Conservation (phyloP, 2,113 vertebrate genomes). For the Hydrolagus affinis region DNA sequence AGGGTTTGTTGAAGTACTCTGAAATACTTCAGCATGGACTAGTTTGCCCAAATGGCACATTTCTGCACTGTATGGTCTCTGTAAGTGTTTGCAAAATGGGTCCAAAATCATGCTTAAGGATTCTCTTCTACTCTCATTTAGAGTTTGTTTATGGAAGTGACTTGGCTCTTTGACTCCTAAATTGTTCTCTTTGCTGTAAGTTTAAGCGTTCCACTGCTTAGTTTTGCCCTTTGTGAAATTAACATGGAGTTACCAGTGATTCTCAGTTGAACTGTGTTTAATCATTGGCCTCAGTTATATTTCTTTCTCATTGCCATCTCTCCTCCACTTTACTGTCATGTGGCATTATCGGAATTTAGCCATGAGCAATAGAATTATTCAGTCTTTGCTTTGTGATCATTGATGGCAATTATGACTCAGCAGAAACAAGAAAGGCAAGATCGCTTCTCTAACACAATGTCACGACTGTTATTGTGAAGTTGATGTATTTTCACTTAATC, state of each 20-base stretch:
- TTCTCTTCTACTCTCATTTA: conserved; percentile 1
- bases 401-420: neutral
- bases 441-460: neutral
- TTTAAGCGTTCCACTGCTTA: neutral
- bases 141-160: neutral
- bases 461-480: neutral
- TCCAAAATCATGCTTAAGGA: neutral
- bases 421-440: neutral
- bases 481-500: neutral
- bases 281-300: neutral
- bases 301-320: no score
- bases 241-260: neutral
- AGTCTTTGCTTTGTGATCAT: neutral
- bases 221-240: neutral
- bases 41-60: neutral
- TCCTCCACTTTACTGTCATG: neutral
- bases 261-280: neutral
- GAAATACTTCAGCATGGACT: neutral
- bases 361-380: neutral
- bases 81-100: no score
- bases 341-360: neutral
- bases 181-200: neutral
- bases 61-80: no score
- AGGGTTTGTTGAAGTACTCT: conserved; percentile 1
- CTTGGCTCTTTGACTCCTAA: neutral